Base-by-base conservation (phyloP, 2,113 vertebrate species). In the Physeter macrocephalus region DNA sequence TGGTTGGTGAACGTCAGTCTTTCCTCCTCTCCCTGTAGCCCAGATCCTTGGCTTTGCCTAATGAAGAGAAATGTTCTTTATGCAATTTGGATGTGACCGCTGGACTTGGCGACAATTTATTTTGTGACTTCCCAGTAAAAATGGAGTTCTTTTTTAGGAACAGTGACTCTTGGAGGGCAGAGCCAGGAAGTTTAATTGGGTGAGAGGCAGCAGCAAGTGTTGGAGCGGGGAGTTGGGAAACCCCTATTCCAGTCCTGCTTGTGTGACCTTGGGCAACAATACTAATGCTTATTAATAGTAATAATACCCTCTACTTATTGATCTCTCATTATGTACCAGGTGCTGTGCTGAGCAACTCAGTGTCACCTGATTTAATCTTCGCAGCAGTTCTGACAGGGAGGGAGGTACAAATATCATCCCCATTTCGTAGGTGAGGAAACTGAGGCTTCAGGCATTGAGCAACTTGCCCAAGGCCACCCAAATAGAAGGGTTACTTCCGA, bases 71-170 rank as follows among this genome's bases (percentile, higher is more conserved):
- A 86, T 81, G 36, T 85, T 88, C 57, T 91, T 52, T 36, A 69
- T 88, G 41, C 85, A 66, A 92, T 80, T 94, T 74, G 72, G 90
- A 93, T 81, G 92, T 69, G 61, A 95, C 95, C 15, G 4, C 88
- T 94, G 54, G 84, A 57, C 66, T 74, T 90, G 75, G 90, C 25
- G 86, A 97, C 94, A 77, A 62, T 96, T 88, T 82, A 88, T 96
- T 96, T 92, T 94, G 82, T 96, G 77, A 82, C 82, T 97, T 97
- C 96, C 52, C 82, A 93, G 88, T 90, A 83, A 94, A 93, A 95
- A 95, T 69, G 74, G 75, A 90, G 41, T 93, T 84, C 81, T 86
- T 95, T 95, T 86, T 96, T 89, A 81, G 66, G 66, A 95, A 80
- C 34, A 36, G 82, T 66, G 89, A 75, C 89, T 96, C 61, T 97